Conservation (phyloP, 2,888 invertebrate genomes). For the Notocelia uddmanniana region DNA sequence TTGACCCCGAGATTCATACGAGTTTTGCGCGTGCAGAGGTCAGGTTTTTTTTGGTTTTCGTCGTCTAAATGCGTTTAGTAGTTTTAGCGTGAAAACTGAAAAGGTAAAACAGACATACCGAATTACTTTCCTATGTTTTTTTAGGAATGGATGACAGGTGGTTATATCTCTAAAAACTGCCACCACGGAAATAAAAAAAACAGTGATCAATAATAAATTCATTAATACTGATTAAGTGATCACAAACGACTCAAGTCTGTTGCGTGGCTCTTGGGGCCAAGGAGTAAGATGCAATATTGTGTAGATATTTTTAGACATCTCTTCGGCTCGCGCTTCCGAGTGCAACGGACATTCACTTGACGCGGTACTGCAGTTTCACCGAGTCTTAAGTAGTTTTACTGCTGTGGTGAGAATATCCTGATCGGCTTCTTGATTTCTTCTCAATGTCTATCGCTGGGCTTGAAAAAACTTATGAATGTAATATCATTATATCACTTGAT, state of each 20-base stretch:
- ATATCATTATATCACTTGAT: too few relatives aligned
- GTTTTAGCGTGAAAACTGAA: too few relatives aligned
- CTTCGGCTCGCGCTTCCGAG: conserved; percentile 5
- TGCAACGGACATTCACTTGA: conserved; percentile 19
- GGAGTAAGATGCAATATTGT: not conserved
- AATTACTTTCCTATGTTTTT: too few relatives aligned
- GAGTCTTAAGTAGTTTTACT: not conserved
- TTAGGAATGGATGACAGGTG: too few relatives aligned
- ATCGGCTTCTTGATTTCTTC: not conserved
- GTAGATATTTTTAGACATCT: not conserved
- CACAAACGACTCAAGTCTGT: too few relatives aligned
- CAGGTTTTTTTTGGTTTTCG: not conserved
- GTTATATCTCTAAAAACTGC: too few relatives aligned
- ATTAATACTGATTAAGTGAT: not conserved
- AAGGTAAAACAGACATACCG: too few relatives aligned
- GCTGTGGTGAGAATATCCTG: conserved; percentile 9
- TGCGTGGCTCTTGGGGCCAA: not conserved
- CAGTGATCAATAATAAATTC: not conserved
- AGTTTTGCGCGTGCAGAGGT: conserved; percentile 48
- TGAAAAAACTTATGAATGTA: too few relatives aligned
- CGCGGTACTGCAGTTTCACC: conserved; percentile 17
- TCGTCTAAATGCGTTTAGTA: too few relatives aligned
- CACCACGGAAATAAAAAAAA: not conserved
- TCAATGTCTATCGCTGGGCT: too few relatives aligned
- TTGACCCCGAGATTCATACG: conserved; percentile 1